Evolutionary conservation across 2,797 vertebrate genomes (phyloP).

Genomic region (Menidia menidia): DNA sequence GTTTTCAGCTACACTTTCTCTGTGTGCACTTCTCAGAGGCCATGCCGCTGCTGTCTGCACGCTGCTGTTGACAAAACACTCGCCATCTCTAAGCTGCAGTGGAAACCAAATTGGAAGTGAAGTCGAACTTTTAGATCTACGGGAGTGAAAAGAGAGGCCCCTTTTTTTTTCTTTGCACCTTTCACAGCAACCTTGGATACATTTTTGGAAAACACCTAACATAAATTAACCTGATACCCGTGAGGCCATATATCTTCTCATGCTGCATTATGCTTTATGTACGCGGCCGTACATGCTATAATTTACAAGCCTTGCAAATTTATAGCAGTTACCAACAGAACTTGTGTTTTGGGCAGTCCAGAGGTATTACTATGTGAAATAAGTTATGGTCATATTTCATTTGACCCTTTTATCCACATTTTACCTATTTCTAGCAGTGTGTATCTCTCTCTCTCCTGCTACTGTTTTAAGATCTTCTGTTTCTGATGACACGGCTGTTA

Average conservation of each 20-base stretch:
- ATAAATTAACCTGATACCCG: slow-evolving; percentile 36
- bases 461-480: slow-evolving; percentile 56
- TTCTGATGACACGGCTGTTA: slow-evolving; percentile 65
- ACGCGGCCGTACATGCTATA: slow-evolving; percentile 33
- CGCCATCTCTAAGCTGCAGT: slow-evolving; percentile 17
- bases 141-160: slow-evolving; percentile 22
- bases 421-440: neutral
- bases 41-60: slow-evolving; percentile 43
- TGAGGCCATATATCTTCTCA: slow-evolving; percentile 33
- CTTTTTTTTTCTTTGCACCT: neutral
- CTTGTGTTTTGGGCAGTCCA: slow-evolving; percentile 40
- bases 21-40: slow-evolving; percentile 49
- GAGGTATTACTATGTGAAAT: slow-evolving; percentile 53
- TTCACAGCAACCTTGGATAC: slow-evolving; percentile 20
- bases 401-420: slow-evolving; percentile 39
- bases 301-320: slow-evolving; percentile 40
- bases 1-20: slow-evolving; percentile 69
- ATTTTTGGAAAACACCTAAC: slow-evolving; percentile 38
- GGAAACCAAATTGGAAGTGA: slow-evolving; percentile 44
- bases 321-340: slow-evolving; percentile 53
- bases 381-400: slow-evolving; percentile 62
- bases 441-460: slow-evolving; percentile 26
- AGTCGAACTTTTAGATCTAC: slow-evolving; percentile 33
- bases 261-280: slow-evolving; percentile 35
- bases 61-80: slow-evolving; percentile 56